Evolutionary conservation across 2,113 vertebrate species (phyloP), one percentile per base, ranked within the genome.

Genomic region (Melanerpes formicivorus): DNA sequence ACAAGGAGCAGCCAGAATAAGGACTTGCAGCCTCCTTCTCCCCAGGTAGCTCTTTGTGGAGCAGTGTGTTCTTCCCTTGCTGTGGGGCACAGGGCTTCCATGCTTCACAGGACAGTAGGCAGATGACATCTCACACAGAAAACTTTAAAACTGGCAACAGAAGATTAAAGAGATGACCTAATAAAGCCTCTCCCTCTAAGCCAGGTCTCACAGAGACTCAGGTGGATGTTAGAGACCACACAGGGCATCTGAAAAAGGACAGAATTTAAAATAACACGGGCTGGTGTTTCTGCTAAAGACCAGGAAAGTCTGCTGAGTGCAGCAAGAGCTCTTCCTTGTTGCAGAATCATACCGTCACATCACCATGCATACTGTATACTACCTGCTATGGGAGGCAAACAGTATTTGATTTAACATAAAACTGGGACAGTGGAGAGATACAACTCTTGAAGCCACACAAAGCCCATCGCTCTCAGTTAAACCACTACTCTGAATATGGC

Each of bases 101-200:
- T 2, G 0, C 52, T 69, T 74, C 86, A 73, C 42, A 10, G 65
- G 42, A 70, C 3, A 78, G 42, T 1, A 0, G 26, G 42, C 60
- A 83, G 86, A 14, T 84, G 77, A 88, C 18, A 14, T 27, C 21
- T 90, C 84, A 63, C 84, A 63, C 23, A 55, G 80, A 21, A 83
- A 67, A 25, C 11, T 64, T 67, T 60, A 67, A 64, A 93, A 67
- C 10, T 26, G 7, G 65, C 58, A 86, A 78, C 29, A 64, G 17
- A 67, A 80, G 76, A 29, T 18, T 4, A 83, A 80, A 88, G 37
- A 60, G 37, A 65, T 42, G 80, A 93, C 86, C 92, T 83, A 86
- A 85, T 90, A 95, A 89, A 89, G 14, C 26, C 25, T 87, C 30
- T 71, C 62, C 48, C 58, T 48, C 74, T 56, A 77, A 94, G 42